Conservation (phyloP, 1,140 invertebrate genomes). For the Proales similis region DNA sequence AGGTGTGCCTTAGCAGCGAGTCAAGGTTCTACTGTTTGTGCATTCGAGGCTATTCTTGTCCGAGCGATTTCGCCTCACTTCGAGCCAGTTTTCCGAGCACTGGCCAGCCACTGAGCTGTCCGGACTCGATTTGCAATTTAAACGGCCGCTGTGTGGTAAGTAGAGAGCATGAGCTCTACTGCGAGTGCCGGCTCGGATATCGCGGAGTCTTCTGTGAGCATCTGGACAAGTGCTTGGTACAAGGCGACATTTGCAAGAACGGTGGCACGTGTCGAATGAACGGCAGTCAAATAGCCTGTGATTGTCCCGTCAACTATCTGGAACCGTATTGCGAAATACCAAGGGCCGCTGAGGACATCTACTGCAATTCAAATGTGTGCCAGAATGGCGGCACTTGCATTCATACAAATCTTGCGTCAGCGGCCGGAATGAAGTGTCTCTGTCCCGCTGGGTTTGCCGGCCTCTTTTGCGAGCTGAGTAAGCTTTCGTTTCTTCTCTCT, state of each 20-base stretch:
- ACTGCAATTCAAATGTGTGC: slow-evolving; percentile 24
- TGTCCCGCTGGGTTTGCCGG: slow-evolving; percentile 39
- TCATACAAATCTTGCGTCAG: background rate
- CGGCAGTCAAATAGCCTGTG: slow-evolving; percentile 7
- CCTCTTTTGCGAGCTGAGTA: slow-evolving; percentile 39
- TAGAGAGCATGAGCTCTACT: too few species aligned
- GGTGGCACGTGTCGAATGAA: slow-evolving; percentile 9
- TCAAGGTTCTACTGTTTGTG: slow-evolving; percentile 7
- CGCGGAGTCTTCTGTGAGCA: slow-evolving; percentile 12
- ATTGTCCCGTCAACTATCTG: slow-evolving; percentile 2
- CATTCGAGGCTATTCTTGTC: too few species aligned
- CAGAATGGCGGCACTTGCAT: slow-evolving; percentile 34
- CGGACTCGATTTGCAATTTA: too few species aligned
- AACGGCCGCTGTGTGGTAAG: too few species aligned
- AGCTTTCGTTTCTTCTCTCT: background rate
- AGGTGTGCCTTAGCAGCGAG: slow-evolving; percentile 25
- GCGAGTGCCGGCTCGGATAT: slow-evolving; percentile 23
- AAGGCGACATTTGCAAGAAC: slow-evolving; percentile 30
- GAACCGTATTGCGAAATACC: slow-evolving; percentile 29
- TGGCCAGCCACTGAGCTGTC: too few species aligned
- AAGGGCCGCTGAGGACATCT: background rate
- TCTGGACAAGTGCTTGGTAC: slow-evolving; percentile 17
- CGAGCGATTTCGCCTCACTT: too few species aligned
- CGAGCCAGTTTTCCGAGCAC: too few species aligned
- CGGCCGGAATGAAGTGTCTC: slow-evolving; percentile 37